Percentiles rank a stretch among this genome's conserved stretches.
Evolutionary conservation across 2,888 invertebrate genomes (phyloP).

Genomic region (Leptogaster cylindrica): DNA sequence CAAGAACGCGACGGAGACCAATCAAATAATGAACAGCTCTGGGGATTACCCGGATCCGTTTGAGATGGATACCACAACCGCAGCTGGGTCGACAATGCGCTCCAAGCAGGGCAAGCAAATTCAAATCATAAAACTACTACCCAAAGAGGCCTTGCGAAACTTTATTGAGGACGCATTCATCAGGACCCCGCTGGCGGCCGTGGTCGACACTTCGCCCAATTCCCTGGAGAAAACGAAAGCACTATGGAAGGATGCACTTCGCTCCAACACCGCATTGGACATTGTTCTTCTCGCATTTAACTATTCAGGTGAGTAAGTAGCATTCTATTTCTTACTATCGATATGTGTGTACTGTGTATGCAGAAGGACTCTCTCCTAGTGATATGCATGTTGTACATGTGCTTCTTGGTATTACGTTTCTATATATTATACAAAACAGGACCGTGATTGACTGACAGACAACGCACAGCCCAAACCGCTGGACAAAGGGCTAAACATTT

Average conservation of each 20-base stretch:
- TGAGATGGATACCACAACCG: neutral
- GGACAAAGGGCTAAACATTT: no score
- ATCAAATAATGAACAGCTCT: conserved; percentile 16
- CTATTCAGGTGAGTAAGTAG: conserved; percentile 58
- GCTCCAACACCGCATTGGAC: conserved; percentile 59
- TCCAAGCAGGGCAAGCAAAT: conserved; percentile 58
- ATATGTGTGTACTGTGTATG: no score
- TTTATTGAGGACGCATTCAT: conserved; percentile 61
- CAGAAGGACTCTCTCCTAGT: no score
- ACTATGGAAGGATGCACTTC: conserved; percentile 59
- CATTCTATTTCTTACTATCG: no score
- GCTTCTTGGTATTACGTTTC: no score
- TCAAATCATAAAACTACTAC: conserved; percentile 52
- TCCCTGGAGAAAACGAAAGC: conserved; percentile 58
- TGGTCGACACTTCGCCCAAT: conserved; percentile 59
- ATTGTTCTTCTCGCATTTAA: conserved; percentile 60
- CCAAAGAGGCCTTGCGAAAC: conserved; percentile 60
- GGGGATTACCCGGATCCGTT: conserved; percentile 14
- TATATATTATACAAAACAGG: no score
- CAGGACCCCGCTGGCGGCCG: conserved; percentile 60
- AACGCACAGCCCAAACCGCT: no score
- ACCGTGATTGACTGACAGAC: no score
- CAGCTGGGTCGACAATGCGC: conserved; percentile 33
- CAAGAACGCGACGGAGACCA: conserved; percentile 19
- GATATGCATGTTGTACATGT: no score